These are phyloP conservation scores for Scophthalmus maximus DNA, from an alignment of 2,113 vertebrate species.

Conservation along the genomic window DNA sequence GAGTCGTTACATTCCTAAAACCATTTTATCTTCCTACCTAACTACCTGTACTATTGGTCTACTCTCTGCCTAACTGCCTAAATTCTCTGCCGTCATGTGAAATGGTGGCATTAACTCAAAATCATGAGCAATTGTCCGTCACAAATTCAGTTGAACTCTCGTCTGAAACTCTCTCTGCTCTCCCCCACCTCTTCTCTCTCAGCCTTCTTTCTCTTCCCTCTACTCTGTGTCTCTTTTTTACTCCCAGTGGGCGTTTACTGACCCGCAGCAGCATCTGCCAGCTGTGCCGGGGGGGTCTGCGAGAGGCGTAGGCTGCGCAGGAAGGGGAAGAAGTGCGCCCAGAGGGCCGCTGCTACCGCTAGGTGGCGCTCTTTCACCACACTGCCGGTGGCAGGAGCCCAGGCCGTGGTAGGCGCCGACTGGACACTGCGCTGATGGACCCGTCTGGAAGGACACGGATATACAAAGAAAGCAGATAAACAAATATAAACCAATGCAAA, in stretches of 20 bases:
- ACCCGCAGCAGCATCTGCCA: constrained; percentile 96
- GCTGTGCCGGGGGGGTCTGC: constrained; percentile 85
- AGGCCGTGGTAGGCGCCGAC: constrained; percentile 62
- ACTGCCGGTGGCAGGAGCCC: constrained; percentile 76
- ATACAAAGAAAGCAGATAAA: constrained; percentile 60
- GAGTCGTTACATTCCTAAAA: background rate
- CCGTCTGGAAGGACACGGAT: constrained; percentile 74
- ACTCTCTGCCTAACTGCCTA: background rate
- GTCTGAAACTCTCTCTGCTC: background rate
- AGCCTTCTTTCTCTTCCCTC: background rate
- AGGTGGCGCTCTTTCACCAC: constrained; percentile 94
- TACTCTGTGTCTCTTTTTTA: background rate
- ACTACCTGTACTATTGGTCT: background rate
- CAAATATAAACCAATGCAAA: constrained; percentile 59
- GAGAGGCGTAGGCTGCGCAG: constrained; percentile 91
- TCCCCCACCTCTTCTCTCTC: background rate
- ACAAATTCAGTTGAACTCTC: background rate
- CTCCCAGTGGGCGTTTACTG: constrained; percentile 58
- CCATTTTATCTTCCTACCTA: background rate
- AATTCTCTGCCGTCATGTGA: background rate
- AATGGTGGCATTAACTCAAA: constrained; percentile 2
- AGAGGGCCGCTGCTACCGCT: constrained; percentile 89
- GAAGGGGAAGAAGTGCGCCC: constrained; percentile 94
- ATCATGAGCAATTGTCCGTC: background rate
- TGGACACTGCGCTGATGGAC: constrained; percentile 86